These are phyloP conservation scores for Catocala sponsa DNA, from an alignment of 2,888 invertebrate species.

Conservation along the genomic window DNA sequence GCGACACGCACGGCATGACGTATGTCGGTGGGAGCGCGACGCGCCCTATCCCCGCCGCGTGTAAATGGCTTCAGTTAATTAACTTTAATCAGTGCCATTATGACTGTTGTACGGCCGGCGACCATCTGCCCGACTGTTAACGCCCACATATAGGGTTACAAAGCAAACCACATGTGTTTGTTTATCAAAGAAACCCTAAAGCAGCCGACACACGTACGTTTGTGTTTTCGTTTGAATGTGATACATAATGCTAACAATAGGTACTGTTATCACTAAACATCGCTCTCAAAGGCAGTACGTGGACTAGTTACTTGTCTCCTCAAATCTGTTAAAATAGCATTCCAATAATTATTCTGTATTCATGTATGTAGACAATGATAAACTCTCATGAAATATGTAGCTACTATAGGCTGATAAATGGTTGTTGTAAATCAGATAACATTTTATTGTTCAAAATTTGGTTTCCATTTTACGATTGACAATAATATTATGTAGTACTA, in stretches of 20 bases:
- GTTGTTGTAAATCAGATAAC: constrained; percentile 46
- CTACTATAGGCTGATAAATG: constrained; percentile 28
- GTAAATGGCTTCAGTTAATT: constrained; percentile 88
- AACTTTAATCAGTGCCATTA: constrained; percentile 85
- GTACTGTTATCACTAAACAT: too few species aligned
- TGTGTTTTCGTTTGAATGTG: constrained; percentile 1
- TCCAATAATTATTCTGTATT: constrained; percentile 27
- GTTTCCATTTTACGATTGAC: constrained; percentile 37
- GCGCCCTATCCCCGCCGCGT: constrained; percentile 66
- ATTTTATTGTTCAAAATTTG: constrained; percentile 47
- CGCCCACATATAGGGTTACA: constrained; percentile 84
- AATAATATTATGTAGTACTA: constrained; percentile 16
- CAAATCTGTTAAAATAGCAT: constrained; percentile 17
- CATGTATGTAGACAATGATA: constrained; percentile 32
- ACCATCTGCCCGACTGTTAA: constrained; percentile 80
- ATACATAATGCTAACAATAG: too few species aligned
- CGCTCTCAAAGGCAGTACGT: too few species aligned
- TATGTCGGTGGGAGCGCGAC: constrained; percentile 50
- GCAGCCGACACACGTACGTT: constrained; percentile 3
- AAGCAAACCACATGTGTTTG: constrained; percentile 48
- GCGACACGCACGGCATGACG: constrained; percentile 42
- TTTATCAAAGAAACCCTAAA: constrained; percentile 59
- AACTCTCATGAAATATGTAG: constrained; percentile 31
- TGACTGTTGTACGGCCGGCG: constrained; percentile 62
- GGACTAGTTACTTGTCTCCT: too few species aligned